Evolutionary conservation across 1,140 invertebrate species (phyloP).

Genomic region (Drosophila repletoides): DNA sequence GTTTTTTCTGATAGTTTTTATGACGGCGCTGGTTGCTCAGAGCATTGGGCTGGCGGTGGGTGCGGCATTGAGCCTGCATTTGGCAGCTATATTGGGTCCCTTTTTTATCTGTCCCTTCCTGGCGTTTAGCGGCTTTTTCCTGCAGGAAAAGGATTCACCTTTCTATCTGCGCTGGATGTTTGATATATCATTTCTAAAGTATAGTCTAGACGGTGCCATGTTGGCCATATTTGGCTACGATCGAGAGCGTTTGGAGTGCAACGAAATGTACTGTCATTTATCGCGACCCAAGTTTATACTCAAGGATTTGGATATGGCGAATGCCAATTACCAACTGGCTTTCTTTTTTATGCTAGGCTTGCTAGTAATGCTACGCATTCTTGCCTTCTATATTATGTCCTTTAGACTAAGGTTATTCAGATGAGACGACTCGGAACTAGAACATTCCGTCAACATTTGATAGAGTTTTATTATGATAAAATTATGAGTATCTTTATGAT

Average conservation of each 20-base stretch:
- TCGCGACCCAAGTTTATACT: slow-evolving; percentile 88
- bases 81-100: slow-evolving; percentile 93
- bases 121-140: slow-evolving; percentile 95
- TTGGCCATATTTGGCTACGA: slow-evolving; percentile 87
- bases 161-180: slow-evolving; percentile 92
- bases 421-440: slow-evolving; percentile 38
- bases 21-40: slow-evolving; percentile 92
- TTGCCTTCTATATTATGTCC: slow-evolving; percentile 81
- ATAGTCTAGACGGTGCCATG: slow-evolving; percentile 89
- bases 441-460: slow-evolving; percentile 55
- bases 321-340: slow-evolving; percentile 80
- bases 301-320: slow-evolving; percentile 88
- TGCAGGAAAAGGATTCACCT: slow-evolving; percentile 92
- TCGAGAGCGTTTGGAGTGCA: slow-evolving; percentile 86
- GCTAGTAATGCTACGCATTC: slow-evolving; percentile 64
- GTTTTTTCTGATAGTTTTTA: slow-evolving; percentile 88
- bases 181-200: slow-evolving; percentile 91
- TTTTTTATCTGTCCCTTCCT: slow-evolving; percentile 92
- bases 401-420: slow-evolving; percentile 78
- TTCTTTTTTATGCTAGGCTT: slow-evolving; percentile 61
- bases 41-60: slow-evolving; percentile 92
- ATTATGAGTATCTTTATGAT: slow-evolving; percentile 41
- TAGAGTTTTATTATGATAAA: slow-evolving; percentile 12
- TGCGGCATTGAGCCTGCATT: slow-evolving; percentile 89
- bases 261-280: slow-evolving; percentile 87